Base-by-base conservation (phyloP, 2,888 invertebrate species). In the Drosophila longiperda region DNA sequence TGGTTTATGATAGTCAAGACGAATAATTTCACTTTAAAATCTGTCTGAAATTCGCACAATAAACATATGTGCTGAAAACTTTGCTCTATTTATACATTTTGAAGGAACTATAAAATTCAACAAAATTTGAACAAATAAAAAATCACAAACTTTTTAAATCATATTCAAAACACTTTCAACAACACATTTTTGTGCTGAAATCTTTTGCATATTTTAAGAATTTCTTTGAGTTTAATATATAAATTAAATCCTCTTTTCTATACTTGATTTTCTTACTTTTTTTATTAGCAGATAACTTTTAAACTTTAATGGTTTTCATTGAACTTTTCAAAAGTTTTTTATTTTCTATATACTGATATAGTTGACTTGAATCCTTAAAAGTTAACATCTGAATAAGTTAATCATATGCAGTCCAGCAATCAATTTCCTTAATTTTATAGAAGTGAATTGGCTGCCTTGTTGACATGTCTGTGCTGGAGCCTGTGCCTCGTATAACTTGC, bases 401-500 rank as follows among this genome's bases (percentile, higher is more conserved):
- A 80, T 72, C 66, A 65, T 52, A 63, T 68, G 55, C 66, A 60
- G 54, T 71, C 61, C 59, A 60, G 80, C 77, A 75, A 82, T 82
- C 74, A 80, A 80, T 81, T 83, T 77, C 67, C 61, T 80, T 87
- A 89, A 87, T 87, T 85, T 82, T 66, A 79, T 82, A 61, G 82
- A 73, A 71, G 60, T 67, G 75, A 87, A 85, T 87, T 89, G 80
- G 85, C 85, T 71, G 71, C 57, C 61, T 61, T 55, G 78, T 66
- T 81, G 82, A 77, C 68, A 65, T 50, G 48, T 52, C 50, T 29
- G 49, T 26, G 29, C 8, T 49, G 49, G 29, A 50, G 12, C n/a
- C 59, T 23, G 9, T 20, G 34, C 38, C 29, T 23, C 36, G 12
- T 15, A 26, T 40, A 32, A 40, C 40, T 29, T 29, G 29, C 29